Base-by-base conservation (phyloP, 2,113 vertebrate species). In the Neopipo cinnamomea region DNA sequence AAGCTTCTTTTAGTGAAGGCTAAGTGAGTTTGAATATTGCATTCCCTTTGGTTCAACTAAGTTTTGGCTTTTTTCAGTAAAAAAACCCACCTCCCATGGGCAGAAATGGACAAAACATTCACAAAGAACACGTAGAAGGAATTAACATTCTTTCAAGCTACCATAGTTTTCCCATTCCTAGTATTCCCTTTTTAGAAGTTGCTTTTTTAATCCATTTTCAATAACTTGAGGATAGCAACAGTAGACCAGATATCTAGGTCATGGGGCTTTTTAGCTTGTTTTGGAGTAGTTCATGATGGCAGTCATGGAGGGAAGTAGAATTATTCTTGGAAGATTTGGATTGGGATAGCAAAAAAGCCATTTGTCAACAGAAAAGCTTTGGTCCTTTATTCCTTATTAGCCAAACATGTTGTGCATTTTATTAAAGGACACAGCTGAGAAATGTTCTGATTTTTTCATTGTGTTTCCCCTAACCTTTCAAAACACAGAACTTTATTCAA, bases 401-500 rank as follows among this genome's bases (percentile, higher is more conserved):
- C 16, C 76, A 94, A 88, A 63, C 12, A 5, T 53, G 65, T 92
- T 91, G 49, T 61, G 73, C 49, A 66, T 71, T 89, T 94, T 83
- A 16, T 42, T 93, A 61, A 82, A 91, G 67, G 73, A 61, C 58
- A 39, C 49, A 89, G n/a, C 53, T 91, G 74, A 92, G 75, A 93
- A 95, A 83, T 71, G 65, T 90, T 83, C 77, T 77, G 63, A 5
- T 77, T 75, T 91, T 89, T 80, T 74, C 58, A n/a, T 23, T 46
- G 22, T 52, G 41, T 58, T 95, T 86, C 33, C 81, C 55, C 52
- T 59, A 73, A 66, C 14, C 33, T 90, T 94, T 67, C 59, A 91
- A 88, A 89, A 91, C 27, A 31, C 13, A 67, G 52, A 95, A 85
- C 23, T 77, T 78, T 50, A 67, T 81, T 96, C 82, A 85, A 91